Percentiles rank a stretch among this genome's conserved stretches.
phyloP scores from a whole-genome alignment of 2,797 vertebrate genomes.

The Xerus rutilus region DNA sequence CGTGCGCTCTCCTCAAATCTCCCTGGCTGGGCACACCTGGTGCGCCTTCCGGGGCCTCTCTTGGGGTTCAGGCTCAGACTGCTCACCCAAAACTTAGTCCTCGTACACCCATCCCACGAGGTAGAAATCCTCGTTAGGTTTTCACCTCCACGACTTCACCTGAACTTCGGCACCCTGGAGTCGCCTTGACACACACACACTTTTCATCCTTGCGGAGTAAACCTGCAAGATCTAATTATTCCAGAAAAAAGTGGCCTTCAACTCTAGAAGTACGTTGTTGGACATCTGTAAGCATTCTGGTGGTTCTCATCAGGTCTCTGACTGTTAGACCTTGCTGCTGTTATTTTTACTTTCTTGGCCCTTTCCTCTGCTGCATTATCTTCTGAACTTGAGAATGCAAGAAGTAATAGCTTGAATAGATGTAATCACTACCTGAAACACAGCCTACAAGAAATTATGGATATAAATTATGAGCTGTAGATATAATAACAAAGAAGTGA shows the following conservation, averaged over 20 bases:
- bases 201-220: background rate
- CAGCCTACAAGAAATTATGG: background rate
- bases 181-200: background rate
- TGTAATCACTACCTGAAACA: background rate
- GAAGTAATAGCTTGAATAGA: background rate
- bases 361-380: background rate
- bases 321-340: background rate
- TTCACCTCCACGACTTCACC: slow-evolving; percentile 23
- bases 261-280: too few species aligned
- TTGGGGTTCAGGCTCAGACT: background rate
- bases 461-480: background rate
- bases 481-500: slow-evolving; percentile 16
- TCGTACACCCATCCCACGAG: background rate
- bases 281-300: background rate
- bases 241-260: slow-evolving; percentile 33
- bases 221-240: background rate
- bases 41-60: accelerated
- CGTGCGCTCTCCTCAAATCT: accelerated
- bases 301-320: background rate
- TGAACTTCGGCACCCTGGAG: background rate
- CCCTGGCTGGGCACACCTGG: accelerated
- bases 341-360: background rate
- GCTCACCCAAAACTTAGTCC: background rate
- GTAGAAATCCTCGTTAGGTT: background rate
- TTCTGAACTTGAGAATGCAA: background rate